Evolutionary conservation across 2,797 vertebrate genomes (phyloP).

Genomic region (Helarctos malayanus): DNA sequence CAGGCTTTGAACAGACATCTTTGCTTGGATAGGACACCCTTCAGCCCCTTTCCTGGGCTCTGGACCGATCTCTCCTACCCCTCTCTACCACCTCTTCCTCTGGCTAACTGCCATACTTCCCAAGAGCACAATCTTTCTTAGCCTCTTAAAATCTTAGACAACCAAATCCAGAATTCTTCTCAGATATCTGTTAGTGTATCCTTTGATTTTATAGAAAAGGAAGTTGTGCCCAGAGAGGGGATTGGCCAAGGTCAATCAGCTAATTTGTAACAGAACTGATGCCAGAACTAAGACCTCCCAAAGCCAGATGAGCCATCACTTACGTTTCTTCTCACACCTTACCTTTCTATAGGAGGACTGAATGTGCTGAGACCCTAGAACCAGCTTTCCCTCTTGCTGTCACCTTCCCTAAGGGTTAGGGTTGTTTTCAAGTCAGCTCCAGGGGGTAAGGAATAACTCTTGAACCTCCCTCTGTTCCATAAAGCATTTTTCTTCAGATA

Average conservation of each 20-base stretch:
- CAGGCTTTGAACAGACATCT: background rate
- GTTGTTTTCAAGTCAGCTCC: background rate
- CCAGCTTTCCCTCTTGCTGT: background rate
- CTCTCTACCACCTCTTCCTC: background rate
- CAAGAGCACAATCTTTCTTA: background rate
- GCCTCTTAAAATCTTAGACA: background rate
- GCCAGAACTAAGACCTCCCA: background rate
- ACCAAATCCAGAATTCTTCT: background rate
- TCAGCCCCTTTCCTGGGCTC: background rate
- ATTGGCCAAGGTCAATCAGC: background rate
- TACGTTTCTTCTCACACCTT: background rate
- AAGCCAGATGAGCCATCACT: background rate
- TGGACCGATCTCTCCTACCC: background rate
- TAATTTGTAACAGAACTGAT: background rate
- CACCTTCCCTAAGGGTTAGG: background rate
- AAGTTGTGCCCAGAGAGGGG: background rate
- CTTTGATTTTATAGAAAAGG: conserved; percentile 30
- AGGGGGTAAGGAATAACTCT: background rate
- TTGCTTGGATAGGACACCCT: background rate
- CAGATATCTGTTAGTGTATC: background rate
- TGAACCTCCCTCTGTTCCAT: background rate
- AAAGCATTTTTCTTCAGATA: background rate
- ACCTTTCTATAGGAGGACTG: background rate
- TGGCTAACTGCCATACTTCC: background rate
- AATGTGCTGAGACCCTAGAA: background rate